Evolutionary conservation across 2,113 vertebrate species (phyloP).

Genomic region (Rhombomys opimus): DNA sequence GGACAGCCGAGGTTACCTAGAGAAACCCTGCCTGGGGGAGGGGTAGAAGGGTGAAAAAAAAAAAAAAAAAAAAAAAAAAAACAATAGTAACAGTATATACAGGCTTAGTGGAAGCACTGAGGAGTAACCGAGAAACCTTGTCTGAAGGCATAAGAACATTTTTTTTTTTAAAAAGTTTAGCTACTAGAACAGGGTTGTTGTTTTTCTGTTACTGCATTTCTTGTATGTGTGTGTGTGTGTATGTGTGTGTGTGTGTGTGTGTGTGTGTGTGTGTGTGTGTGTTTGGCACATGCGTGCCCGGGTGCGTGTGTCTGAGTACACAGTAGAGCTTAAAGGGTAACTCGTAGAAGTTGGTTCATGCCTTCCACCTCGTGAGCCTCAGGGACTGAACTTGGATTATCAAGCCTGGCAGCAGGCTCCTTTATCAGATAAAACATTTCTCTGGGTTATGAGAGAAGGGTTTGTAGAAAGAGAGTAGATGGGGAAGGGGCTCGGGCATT

Average conservation of each 20-base stretch:
- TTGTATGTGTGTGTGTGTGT: too few relatives aligned
- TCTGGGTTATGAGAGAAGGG: background rate
- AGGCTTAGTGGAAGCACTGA: background rate
- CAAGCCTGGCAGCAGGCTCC: background rate
- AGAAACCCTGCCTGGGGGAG: background rate
- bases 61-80: background rate
- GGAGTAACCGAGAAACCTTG: background rate
- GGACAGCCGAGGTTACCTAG: background rate
- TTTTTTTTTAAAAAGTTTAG: background rate
- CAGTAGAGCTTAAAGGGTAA: background rate
- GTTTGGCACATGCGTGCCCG: background rate
- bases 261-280: background rate
- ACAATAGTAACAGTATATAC: background rate
- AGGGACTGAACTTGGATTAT: background rate
- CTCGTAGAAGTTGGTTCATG: background rate
- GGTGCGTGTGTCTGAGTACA: background rate
- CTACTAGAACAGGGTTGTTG: background rate
- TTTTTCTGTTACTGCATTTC: background rate
- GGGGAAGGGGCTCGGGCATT: too few relatives aligned
- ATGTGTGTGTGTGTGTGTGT: too few relatives aligned
- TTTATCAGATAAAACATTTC: background rate
- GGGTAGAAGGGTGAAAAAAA: too few relatives aligned
- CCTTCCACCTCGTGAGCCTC: background rate
- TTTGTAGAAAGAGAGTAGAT: background rate
- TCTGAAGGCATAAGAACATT: background rate